Evolutionary conservation across 1,140 invertebrate species (phyloP), one percentile per base, ranked within the genome.

Genomic region (Orussus abietinus): DNA sequence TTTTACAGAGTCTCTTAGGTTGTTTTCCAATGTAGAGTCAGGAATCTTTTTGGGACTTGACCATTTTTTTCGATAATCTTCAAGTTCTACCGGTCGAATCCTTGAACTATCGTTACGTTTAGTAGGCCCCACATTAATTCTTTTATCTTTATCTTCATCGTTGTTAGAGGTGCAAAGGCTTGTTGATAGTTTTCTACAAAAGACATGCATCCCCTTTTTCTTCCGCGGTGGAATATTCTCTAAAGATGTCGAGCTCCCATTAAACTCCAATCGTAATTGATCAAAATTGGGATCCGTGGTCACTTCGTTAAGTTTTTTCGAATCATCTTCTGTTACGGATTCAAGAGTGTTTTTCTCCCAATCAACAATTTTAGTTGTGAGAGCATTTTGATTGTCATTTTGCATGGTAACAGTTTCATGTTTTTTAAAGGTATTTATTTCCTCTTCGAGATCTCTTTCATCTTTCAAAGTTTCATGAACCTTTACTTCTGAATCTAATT

Each of bases 261-360:
- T 36, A n/a, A 72, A 64, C 45, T 70, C 64, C 20, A 70, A 25
- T 5, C 59, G 56, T 11, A 59, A 34, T 35, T 65, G 58, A 34
- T 60, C 45, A 35, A 69, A 69, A 39, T 46, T 55, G 17, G 47
- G 17, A 21, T 66, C 50, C 7, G 31, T 42, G 9, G 34, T n/a
- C n/a, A n/a, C 25, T 28, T 58, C 47, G n/a, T 60, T 51, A 2
- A 38, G 11, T 14, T 52, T 18, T 36, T 45, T 5, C 6, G 12
- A 47, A 32, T 36, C n/a, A n/a, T n/a, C n/a, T n/a, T n/a, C n/a
- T n/a, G n/a, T n/a, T n/a, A n/a, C n/a, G n/a, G n/a, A n/a, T n/a
- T n/a, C n/a, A n/a, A n/a, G n/a, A n/a, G n/a, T n/a, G n/a, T n/a
- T n/a, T n/a, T n/a, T n/a, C n/a, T n/a, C n/a, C n/a, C n/a, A n/a